Percentiles rank a stretch among this genome's conserved stretches.
Conservation (phyloP, 2,113 vertebrate species). For the Channa argus region DNA sequence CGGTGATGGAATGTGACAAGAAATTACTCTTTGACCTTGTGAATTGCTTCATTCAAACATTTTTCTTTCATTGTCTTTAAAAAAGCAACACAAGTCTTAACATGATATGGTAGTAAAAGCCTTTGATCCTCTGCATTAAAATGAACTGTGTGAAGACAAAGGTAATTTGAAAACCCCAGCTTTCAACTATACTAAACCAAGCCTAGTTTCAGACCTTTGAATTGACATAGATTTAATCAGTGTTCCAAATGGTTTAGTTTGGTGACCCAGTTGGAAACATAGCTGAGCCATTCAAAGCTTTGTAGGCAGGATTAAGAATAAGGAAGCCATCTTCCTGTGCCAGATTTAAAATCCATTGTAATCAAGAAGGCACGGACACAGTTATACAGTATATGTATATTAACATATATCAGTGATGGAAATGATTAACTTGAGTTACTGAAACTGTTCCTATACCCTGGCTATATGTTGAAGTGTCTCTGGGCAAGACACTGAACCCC, state of each 20-base stretch:
- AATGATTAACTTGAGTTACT: neutral
- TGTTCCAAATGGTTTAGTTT: neutral
- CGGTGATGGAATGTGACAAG: constrained; percentile 36
- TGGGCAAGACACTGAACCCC: too few relatives aligned
- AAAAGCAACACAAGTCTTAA: neutral
- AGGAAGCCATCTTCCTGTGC: neutral
- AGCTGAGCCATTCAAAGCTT: constrained; percentile 1
- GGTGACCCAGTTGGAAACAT: neutral
- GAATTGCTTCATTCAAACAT: neutral
- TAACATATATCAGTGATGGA: neutral
- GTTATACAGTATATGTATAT: too few relatives aligned
- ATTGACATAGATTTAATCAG: neutral
- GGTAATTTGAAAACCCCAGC: neutral
- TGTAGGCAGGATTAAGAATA: neutral
- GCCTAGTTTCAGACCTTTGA: neutral
- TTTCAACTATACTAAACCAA: neutral
- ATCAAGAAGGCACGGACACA: too few relatives aligned
- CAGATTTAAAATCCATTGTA: neutral
- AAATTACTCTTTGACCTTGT: neutral
- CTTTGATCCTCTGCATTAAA: neutral
- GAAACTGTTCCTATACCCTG: too few relatives aligned
- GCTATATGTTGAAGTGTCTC: too few relatives aligned
- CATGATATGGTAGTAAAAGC: neutral
- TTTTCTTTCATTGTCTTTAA: constrained; percentile 19
- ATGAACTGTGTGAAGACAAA: neutral